Conservation (phyloP, 2,113 vertebrate genomes). For the Ochotona princeps region DNA sequence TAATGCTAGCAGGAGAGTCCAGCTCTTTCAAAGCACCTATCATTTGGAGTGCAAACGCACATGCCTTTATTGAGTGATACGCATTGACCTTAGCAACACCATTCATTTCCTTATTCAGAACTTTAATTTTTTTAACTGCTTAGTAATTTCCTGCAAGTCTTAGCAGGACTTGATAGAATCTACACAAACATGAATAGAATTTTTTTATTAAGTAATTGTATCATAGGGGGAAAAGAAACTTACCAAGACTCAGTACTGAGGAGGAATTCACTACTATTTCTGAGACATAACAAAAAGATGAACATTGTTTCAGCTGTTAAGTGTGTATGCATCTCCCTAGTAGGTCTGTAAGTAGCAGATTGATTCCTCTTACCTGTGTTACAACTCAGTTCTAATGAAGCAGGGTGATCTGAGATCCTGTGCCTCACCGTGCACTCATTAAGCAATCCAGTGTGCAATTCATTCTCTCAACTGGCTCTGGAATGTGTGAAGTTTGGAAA, state of each 20-base stretch:
- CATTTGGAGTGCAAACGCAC: neutral
- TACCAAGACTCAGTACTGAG: neutral
- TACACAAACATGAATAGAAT: conserved; percentile 16
- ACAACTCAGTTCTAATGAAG: conserved; percentile 30
- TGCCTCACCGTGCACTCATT: conserved; percentile 30
- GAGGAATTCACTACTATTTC: conserved; percentile 51
- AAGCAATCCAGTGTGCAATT: conserved; percentile 55
- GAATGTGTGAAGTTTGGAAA: conserved; percentile 67
- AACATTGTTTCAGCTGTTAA: conserved; percentile 33
- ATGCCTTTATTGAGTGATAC: neutral
- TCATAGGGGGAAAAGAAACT: neutral
- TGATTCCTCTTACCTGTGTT: neutral
- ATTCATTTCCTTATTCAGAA: neutral
- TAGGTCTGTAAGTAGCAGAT: conserved; percentile 49
- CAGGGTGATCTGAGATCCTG: conserved; percentile 14
- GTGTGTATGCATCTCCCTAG: conserved; percentile 3
- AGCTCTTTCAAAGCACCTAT: neutral
- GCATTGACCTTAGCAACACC: conserved; percentile 15
- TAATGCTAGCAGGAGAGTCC: neutral
- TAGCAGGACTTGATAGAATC: neutral
- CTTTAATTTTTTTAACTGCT: neutral
- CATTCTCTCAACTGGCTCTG: conserved; percentile 61
- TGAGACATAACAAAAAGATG: conserved; percentile 10
- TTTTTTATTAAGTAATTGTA: conserved; percentile 48
- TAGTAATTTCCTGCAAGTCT: neutral